These are phyloP conservation scores for Ramphastos sulfuratus DNA, from an alignment of 2,113 vertebrate species.

Conservation along the genomic window DNA sequence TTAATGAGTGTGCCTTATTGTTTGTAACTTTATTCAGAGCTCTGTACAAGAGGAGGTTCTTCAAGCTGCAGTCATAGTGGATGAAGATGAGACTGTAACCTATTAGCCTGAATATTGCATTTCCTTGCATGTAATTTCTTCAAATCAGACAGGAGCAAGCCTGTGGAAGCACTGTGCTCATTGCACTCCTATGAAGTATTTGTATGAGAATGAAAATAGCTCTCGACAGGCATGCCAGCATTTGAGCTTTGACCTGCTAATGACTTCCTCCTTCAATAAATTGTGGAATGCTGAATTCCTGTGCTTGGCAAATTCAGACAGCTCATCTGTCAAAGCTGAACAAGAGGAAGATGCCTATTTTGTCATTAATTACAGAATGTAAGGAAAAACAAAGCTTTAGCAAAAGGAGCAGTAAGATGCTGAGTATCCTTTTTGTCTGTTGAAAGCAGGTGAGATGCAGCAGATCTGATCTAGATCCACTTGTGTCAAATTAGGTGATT, in stretches of 20 bases:
- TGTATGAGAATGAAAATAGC: background rate
- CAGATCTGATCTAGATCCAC: background rate
- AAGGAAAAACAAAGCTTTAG: background rate
- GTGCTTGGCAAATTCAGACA: background rate
- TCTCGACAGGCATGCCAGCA: background rate
- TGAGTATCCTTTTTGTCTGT: background rate
- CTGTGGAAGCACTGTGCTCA: background rate
- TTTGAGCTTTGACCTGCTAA: constrained; percentile 38
- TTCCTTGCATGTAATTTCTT: background rate
- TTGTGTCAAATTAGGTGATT: background rate
- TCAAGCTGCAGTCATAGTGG: background rate
- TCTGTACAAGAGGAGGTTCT: background rate
- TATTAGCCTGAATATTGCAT: background rate
- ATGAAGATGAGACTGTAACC: background rate
- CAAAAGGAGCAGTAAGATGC: background rate
- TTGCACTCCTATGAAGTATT: background rate
- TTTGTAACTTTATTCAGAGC: background rate
- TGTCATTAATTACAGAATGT: background rate
- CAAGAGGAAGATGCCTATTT: background rate
- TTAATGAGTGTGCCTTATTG: background rate
- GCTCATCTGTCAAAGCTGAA: background rate
- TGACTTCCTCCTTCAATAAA: constrained; percentile 17
- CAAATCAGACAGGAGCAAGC: background rate
- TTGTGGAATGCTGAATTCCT: background rate
- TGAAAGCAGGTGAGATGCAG: background rate